Percentiles rank a stretch among this genome's conserved stretches.
Evolutionary conservation across 1,140 invertebrate species (phyloP).

Genomic region (Nasonia giraulti): DNA sequence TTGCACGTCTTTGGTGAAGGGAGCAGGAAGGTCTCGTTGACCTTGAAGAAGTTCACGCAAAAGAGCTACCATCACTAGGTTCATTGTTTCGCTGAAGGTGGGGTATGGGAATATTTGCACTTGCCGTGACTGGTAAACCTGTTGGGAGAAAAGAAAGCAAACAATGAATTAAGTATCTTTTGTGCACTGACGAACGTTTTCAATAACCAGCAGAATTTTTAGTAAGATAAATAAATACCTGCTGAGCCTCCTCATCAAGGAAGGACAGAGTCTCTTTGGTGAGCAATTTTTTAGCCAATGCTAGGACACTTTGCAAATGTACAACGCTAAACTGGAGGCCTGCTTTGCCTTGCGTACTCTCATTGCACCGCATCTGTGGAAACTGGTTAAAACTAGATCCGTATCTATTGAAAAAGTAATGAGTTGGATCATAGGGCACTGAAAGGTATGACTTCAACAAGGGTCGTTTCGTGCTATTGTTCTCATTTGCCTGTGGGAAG

Average conservation of each 20-base stretch:
- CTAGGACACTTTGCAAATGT: conserved; percentile 85
- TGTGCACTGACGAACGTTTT: not conserved
- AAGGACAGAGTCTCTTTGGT: conserved; percentile 88
- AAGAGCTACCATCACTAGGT: conserved; percentile 93
- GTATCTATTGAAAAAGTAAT: conserved; percentile 92
- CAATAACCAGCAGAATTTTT: conserved; percentile 27
- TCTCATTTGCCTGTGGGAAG: conserved; percentile 68
- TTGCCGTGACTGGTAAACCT: conserved; percentile 71
- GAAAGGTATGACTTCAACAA: conserved; percentile 80
- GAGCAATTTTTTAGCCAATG: conserved; percentile 90
- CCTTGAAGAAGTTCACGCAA: conserved; percentile 92
- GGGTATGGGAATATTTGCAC: conserved; percentile 89
- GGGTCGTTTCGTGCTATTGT: conserved; percentile 65
- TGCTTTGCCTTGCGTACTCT: conserved; percentile 79
- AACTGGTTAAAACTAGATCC: conserved; percentile 95
- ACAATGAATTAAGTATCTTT: no score
- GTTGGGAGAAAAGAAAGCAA: not conserved
- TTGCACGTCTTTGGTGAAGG: conserved; percentile 96
- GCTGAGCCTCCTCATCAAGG: conserved; percentile 88
- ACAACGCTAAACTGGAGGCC: conserved; percentile 82
- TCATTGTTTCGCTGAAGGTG: conserved; percentile 95
- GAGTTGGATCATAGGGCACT: conserved; percentile 85
- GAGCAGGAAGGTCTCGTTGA: conserved; percentile 89
- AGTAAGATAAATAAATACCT: conserved; percentile 75
- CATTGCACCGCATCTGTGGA: conserved; percentile 84